These are phyloP conservation scores for Steromphala cineraria DNA, from an alignment of 2,888 invertebrate genomes.

Conservation along the genomic window DNA sequence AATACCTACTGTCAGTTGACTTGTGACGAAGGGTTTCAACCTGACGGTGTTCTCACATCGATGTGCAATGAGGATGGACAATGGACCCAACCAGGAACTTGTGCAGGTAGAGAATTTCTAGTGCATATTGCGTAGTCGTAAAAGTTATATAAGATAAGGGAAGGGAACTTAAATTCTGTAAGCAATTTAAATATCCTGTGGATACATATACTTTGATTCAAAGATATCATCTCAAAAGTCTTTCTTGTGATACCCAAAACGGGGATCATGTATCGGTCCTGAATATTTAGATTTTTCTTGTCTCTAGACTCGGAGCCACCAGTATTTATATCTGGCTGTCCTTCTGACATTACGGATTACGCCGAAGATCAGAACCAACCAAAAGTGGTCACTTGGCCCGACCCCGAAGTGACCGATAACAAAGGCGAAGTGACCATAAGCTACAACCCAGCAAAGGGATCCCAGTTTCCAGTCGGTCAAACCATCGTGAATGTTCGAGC, in stretches of 20 bases:
- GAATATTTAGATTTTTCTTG: too few species aligned
- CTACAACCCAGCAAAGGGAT: not conserved
- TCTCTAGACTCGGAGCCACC: not conserved
- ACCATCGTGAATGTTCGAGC: not conserved
- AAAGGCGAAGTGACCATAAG: not conserved
- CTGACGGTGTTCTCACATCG: not conserved
- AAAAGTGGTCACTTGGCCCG: not conserved
- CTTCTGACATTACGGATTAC: not conserved
- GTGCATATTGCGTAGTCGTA: too few species aligned
- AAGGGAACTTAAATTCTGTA: too few species aligned
- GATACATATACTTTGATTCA: too few species aligned
- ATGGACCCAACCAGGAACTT: not conserved
- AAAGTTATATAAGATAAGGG: too few species aligned
- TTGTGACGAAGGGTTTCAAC: not conserved
- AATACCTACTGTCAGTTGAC: not conserved
- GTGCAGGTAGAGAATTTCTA: not conserved
- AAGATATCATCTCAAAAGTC: too few species aligned
- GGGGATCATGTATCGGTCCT: too few species aligned
- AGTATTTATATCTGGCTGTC: not conserved
- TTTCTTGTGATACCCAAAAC: too few species aligned
- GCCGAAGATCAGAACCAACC: not conserved
- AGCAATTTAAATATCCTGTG: too few species aligned
- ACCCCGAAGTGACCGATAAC: not conserved
- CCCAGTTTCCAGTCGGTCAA: not conserved
- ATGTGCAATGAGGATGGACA: not conserved